Evolutionary conservation across 2,113 vertebrate genomes (phyloP).

Genomic region (Equus przewalskii): DNA sequence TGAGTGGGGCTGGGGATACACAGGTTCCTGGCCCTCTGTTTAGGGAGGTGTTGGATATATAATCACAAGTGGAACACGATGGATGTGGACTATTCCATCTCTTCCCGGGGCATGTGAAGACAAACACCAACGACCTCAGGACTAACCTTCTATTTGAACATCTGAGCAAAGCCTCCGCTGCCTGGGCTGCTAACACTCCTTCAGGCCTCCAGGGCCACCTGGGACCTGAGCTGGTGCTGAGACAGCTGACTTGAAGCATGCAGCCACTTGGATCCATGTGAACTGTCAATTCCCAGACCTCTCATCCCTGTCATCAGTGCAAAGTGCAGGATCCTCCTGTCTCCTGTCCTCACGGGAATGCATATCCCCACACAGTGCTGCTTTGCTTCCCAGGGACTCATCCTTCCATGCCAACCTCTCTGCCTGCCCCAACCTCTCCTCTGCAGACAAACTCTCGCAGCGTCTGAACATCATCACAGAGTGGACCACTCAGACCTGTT

Average conservation of each 20-base stretch:
- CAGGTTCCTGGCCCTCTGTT: background rate
- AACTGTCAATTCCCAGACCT: background rate
- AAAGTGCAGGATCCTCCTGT: background rate
- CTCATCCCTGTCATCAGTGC: background rate
- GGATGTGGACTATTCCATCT: background rate
- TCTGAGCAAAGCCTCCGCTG: too few species aligned
- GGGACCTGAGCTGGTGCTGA: background rate
- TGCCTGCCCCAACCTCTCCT: background rate
- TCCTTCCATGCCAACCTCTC: background rate
- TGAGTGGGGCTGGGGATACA: background rate
- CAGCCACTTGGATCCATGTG: background rate
- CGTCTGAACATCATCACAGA: background rate
- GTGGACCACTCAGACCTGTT: background rate
- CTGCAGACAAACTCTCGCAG: background rate
- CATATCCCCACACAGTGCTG: too few species aligned
- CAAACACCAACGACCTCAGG: background rate
- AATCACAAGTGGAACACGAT: background rate
- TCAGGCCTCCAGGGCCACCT: background rate
- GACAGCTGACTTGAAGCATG: background rate
- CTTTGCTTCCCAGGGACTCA: background rate
- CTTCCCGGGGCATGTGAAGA: fast-evolving
- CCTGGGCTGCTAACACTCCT: background rate
- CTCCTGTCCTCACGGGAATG: background rate
- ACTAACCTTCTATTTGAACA: background rate
- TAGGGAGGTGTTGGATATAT: background rate